A percentile compares a stretch with the other conserved stretches of the same genome.
phyloP scores from a whole-genome alignment of 2,113 vertebrate genomes.

The Paramormyrops kingsleyae region DNA sequence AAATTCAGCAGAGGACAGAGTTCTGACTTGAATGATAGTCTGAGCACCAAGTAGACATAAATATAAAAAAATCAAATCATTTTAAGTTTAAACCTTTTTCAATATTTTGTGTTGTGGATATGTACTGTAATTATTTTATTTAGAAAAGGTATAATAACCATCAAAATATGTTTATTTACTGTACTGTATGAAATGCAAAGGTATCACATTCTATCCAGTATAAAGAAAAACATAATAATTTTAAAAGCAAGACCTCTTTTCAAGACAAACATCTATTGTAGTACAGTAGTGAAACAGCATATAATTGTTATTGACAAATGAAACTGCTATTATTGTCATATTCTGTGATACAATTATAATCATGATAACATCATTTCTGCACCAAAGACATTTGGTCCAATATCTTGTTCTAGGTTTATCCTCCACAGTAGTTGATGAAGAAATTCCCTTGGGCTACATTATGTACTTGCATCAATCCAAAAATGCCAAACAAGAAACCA shows the following conservation, averaged over 20 bases:
- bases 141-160: background rate
- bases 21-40: background rate
- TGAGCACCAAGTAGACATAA: background rate
- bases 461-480: background rate
- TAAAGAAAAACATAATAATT: background rate
- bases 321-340: background rate
- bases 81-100: background rate
- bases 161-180: background rate
- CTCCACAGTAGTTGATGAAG: background rate
- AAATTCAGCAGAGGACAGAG: background rate
- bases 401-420: background rate
- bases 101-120: background rate
- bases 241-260: background rate
- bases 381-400: slow-evolving; percentile 1
- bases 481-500: background rate
- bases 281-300: background rate
- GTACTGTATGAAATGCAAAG: background rate
- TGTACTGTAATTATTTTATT: background rate
- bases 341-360: background rate
- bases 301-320: background rate
- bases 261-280: background rate
- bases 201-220: background rate
- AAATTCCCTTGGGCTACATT: background rate
- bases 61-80: background rate
- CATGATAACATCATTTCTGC: slow-evolving; percentile 10